Conservation (phyloP, 2,888 invertebrate species). For the Brenthis daphne region DNA sequence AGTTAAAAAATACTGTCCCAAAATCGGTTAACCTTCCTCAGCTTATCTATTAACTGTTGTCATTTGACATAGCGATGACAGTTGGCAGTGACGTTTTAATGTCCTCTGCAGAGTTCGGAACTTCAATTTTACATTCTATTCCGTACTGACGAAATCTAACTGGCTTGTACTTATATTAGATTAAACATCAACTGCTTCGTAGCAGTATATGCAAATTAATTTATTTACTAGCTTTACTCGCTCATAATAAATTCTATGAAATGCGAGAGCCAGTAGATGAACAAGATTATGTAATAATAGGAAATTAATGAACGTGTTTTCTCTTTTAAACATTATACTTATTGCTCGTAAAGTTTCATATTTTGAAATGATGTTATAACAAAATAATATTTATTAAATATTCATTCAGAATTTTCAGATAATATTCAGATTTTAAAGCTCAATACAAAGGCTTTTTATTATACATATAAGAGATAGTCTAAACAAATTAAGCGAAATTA, state of each 20-base stretch:
- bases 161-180: slow-evolving; percentile 27
- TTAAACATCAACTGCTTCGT: slow-evolving; percentile 23
- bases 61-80: slow-evolving; percentile 28
- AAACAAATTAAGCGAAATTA: too few species aligned
- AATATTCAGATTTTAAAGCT: too few species aligned
- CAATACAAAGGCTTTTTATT: too few species aligned
- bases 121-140: slow-evolving; percentile 35
- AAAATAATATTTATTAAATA: not conserved
- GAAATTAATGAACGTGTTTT: slow-evolving; percentile 12
- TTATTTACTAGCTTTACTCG: slow-evolving; percentile 8
- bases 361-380: not conserved
- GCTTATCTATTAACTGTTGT: slow-evolving; percentile 25
- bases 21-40: slow-evolving; percentile 14
- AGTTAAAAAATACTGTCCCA: not conserved
- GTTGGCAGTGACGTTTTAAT: slow-evolving; percentile 32
- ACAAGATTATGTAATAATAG: slow-evolving; percentile 16
- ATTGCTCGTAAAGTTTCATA: not conserved
- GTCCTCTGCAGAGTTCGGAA: slow-evolving; percentile 25
- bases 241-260: slow-evolving; percentile 9
- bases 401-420: too few species aligned
- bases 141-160: slow-evolving; percentile 25
- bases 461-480: too few species aligned
- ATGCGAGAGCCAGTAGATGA: not conserved
- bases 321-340: not conserved
- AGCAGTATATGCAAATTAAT: not conserved